Evolutionary conservation across 2,888 invertebrate genomes (phyloP).

Genomic region (Drosophila pullipes): DNA sequence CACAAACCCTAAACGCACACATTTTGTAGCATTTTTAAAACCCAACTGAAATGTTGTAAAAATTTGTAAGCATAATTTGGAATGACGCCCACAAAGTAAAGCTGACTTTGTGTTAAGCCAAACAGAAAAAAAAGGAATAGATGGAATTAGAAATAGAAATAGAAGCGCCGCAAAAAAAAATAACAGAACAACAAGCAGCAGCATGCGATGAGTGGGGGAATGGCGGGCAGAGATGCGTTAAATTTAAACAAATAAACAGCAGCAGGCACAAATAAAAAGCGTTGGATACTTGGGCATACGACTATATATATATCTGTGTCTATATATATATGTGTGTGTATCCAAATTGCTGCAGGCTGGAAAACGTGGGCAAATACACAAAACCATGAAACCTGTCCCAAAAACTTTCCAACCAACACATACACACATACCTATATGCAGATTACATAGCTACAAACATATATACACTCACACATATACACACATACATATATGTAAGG

Average conservation of each 20-base stretch:
- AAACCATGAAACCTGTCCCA: constrained; percentile 56
- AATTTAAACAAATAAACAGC: constrained; percentile 80
- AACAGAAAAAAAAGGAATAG: constrained; percentile 26
- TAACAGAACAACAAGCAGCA: constrained; percentile 4
- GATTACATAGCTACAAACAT: constrained; percentile 6
- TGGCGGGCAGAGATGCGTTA: constrained; percentile 60
- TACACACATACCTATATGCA: constrained; percentile 14
- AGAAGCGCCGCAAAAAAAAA: constrained; percentile 16
- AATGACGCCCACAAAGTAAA: constrained; percentile 27
- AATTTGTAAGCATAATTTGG: constrained; percentile 38
- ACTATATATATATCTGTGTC: background rate
- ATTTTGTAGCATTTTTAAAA: constrained; percentile 1
- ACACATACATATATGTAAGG: constrained; percentile 31
- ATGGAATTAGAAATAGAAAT: constrained; percentile 36
- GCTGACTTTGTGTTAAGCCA: constrained; percentile 32
- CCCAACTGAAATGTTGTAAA: constrained; percentile 22
- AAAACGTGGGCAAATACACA: constrained; percentile 61
- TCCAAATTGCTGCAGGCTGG: constrained; percentile 58
- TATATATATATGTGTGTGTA: constrained; percentile 14
- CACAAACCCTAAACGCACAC: constrained; percentile 2
- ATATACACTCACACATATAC: constrained; percentile 1
- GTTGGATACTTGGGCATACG: constrained; percentile 20
- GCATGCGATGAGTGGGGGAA: background rate
- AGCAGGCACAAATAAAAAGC: constrained; percentile 70
- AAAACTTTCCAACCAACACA: constrained; percentile 43